Evolutionary conservation across 2,113 vertebrate genomes (phyloP), one percentile per base, ranked within the genome.

Genomic region (Holacanthus passer): DNA sequence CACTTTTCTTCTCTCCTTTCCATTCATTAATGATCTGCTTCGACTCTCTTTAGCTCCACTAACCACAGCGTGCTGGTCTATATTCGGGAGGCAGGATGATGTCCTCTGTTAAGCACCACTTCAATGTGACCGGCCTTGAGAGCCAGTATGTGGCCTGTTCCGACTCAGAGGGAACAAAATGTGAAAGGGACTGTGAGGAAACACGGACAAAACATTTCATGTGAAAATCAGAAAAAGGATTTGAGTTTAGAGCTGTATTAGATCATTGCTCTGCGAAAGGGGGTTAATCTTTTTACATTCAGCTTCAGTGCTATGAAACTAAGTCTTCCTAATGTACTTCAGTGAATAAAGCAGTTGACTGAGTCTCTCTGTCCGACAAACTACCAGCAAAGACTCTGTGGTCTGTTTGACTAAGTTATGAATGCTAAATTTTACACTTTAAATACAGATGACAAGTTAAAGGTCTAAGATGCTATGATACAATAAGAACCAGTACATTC

Each of bases 111-210:
- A 67, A 81, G 74, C 24, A 64, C 24, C 63, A 78, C 70, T 81
- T 89, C 27, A 77, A 9, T 67, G 73, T 48, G 70, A 64, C 27
- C 73, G 66, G 41, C 63, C 76, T 43, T 80, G 48, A 72, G 39
- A 82, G 22, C 4, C 50, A 64, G 31, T 24, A 19, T 65, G 68
- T 68, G 14, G 47, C 47, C 37, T 53, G 29, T 45, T 41, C 5
- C 35, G 5, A 0, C 5, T 31, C 20, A 41, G n/a, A 47, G 41
- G 35, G 32, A 70, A 32, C 12, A 35, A 0, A 50, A 66, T 24
- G 53, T 58, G n/a, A 41, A 35, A 27, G 32, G 24, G 32, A 60
- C 10, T 29, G n/a, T 24, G 39, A 65, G 7, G 27, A 37, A 10
- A 52, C 17, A 32, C 6, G 24, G 59, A 29, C 11, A 60, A 70